A percentile compares a stretch with the other conserved stretches of the same genome.
Evolutionary conservation across 2,888 invertebrate species (phyloP).

Genomic region (Globia sparganii): DNA sequence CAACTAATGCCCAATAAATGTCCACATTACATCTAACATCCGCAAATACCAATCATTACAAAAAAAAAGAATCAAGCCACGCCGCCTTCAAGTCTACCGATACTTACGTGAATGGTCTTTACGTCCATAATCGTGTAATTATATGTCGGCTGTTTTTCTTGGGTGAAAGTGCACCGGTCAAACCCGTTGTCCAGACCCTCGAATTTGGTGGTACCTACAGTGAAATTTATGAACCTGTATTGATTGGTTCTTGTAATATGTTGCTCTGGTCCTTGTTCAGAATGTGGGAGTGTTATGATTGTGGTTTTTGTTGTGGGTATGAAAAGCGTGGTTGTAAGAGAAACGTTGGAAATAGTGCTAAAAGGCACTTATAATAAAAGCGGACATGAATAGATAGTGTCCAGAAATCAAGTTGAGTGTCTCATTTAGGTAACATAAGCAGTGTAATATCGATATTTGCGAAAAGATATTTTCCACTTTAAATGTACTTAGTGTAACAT

Average conservation of each 20-base stretch:
- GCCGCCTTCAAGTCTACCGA: slow-evolving; percentile 51
- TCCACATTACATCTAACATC: slow-evolving; percentile 17
- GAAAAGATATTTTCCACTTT: not conserved
- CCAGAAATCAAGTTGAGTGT: not conserved
- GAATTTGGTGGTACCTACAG: slow-evolving; percentile 49
- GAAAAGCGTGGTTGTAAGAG: not conserved
- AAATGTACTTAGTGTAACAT: not conserved
- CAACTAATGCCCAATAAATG: slow-evolving; percentile 28
- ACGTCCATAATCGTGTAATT: slow-evolving; percentile 38
- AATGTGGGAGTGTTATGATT: slow-evolving; percentile 16
- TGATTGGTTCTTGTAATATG: slow-evolving; percentile 29
- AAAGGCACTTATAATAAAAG: not conserved
- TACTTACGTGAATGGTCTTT: slow-evolving; percentile 27
- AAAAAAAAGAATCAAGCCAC: slow-evolving; percentile 1
- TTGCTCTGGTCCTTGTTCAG: slow-evolving; percentile 17
- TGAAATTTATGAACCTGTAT: slow-evolving; percentile 65
- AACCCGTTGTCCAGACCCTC: slow-evolving; percentile 54
- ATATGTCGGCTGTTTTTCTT: slow-evolving; percentile 17
- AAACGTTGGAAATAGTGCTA: not conserved
- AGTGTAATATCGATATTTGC: not conserved
- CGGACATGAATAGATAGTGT: not conserved
- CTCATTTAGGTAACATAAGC: not conserved
- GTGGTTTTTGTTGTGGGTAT: not conserved
- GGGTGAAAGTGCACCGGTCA: slow-evolving; percentile 65
- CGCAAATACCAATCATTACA: slow-evolving; percentile 32